Base-by-base conservation (phyloP, 53 echinoderm and acorn worm species). In the Antedon mediterranea region DNA sequence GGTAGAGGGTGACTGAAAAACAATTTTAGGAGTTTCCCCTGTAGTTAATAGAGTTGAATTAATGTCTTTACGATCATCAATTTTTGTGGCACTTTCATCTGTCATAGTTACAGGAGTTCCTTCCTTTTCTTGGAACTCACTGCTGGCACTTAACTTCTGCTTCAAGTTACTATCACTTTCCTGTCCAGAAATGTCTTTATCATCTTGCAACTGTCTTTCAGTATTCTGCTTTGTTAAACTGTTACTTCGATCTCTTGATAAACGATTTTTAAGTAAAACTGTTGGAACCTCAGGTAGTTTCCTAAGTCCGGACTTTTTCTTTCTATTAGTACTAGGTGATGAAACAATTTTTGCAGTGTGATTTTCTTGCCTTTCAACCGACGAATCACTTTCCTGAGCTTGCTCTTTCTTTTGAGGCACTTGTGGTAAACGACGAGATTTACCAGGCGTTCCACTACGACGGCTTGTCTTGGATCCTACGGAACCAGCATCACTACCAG, bases 261-360 rank as follows among this genome's bases (percentile, higher is more conserved):
- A 15, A 26, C 57, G 57, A 74, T 91, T 93, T 78, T 93, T 86
- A 34, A 93, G 85, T 34, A 93, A 75, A 31, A 93, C 83, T 80
- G 91, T 93, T 13, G 93, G 93, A 71, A 93, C 93, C 75, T 90
- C 93, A 29, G 93, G 93, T 70, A 93, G 78, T 86, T 93, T 93
- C 20, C 92, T 78, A 34, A 86, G 84, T 71, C 84, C 87, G 74
- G 87, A 86, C 57, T 86, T 80, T 72, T 82, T 86, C 73, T 85
- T 79, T 43, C 89, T 84, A 41, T 80, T 77, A 31, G 84, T 84
- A 30, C 73, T 72, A 32, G 84, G 74, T 42, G 82, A 85, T 78
- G 73, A 78, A 74, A 82, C 77, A 77, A 82, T 77, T 73, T 86
- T 81, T 44, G 81, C 86, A 20, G 30, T 81, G 78, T 72, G 81